phyloP scores from a whole-genome alignment of 2,113 vertebrate species.

The Neotragus moschatus region DNA sequence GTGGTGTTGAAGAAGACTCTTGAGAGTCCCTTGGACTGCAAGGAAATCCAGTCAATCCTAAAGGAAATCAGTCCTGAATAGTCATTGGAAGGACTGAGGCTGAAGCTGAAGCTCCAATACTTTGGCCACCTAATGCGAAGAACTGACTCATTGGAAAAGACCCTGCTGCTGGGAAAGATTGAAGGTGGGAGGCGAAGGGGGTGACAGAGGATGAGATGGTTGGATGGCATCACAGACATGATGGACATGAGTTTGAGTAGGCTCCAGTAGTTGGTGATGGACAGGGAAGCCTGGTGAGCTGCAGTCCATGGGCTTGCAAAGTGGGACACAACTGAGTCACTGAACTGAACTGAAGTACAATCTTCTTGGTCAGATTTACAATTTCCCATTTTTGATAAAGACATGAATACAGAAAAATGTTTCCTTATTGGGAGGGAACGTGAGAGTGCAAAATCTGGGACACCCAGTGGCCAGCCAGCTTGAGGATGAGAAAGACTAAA shows the following conservation, averaged over 20 bases:
- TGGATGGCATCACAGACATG: background rate
- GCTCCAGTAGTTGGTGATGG: background rate
- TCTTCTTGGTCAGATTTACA: background rate
- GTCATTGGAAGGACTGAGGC: background rate
- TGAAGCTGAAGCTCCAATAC: background rate
- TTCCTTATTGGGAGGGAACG: background rate
- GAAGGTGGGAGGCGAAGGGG: background rate
- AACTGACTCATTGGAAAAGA: background rate
- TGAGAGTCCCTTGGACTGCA: background rate
- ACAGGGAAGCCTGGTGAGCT: background rate
- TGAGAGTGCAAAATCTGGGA: background rate
- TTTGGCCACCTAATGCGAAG: background rate
- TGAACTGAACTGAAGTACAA: background rate
- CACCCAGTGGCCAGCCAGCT: background rate
- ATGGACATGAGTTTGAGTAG: background rate
- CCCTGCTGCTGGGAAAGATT: background rate
- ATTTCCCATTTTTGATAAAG: background rate
- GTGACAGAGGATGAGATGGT: background rate
- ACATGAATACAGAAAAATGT: background rate
- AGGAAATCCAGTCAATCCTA: rapidly evolving
- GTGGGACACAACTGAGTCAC: background rate
- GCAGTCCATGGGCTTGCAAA: background rate
- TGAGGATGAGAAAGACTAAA: background rate
- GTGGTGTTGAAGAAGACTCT: background rate
- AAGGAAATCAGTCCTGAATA: background rate